Evolutionary conservation across 2,113 vertebrate species (phyloP).

Genomic region (Cyprinodon variegatus): DNA sequence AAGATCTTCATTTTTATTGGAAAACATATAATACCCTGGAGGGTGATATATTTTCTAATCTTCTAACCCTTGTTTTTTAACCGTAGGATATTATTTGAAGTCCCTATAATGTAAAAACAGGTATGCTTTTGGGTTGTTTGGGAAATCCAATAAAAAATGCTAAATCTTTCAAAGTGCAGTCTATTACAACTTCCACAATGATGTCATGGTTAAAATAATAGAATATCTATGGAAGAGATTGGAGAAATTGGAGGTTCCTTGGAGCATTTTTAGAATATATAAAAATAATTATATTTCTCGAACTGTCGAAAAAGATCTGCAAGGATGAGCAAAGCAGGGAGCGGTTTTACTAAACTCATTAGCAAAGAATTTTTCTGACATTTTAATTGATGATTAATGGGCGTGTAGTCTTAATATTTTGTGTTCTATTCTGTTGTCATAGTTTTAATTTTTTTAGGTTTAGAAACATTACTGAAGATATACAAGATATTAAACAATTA

Average conservation of each 20-base stretch:
- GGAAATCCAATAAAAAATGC: neutral
- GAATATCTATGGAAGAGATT: neutral
- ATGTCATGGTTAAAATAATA: neutral
- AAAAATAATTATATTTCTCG: neutral
- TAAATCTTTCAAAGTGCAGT: neutral
- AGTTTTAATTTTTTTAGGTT: constrained; percentile 6
- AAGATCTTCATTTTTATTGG: neutral
- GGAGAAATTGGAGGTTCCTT: neutral
- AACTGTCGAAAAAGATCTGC: neutral
- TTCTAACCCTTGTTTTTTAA: neutral
- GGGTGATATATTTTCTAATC: neutral
- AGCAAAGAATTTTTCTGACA: neutral
- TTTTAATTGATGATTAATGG: neutral
- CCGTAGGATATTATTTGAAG: neutral
- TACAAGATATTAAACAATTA: constrained; percentile 10
- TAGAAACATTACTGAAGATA: constrained; percentile 9
- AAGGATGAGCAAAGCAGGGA: too few relatives aligned
- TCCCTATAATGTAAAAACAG: neutral
- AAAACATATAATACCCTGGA: neutral
- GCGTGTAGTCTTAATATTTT: neutral
- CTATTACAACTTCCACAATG: neutral
- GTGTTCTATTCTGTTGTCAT: constrained; percentile 1
- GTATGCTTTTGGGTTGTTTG: neutral
- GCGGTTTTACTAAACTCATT: neutral
- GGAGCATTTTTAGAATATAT: too few relatives aligned